Base-by-base conservation (phyloP, 2,888 invertebrate genomes). In the Dryobota labecula region DNA sequence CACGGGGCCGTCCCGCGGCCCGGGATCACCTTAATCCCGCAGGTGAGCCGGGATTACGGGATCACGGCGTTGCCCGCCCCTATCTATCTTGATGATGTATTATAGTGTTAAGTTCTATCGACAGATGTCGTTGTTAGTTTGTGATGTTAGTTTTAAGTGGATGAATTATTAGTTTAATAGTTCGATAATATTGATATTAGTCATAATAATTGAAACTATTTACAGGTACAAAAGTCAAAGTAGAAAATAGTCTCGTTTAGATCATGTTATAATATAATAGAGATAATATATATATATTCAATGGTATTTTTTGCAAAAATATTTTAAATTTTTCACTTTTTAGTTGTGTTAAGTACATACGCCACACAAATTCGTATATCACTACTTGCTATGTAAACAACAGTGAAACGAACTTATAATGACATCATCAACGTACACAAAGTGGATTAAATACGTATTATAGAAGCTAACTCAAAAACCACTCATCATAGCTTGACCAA, bases 1-100 rank as follows among this genome's bases (percentile, higher is more conserved):
- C 85, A 86, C 83, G 76, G 82, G 82, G 76, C 82, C 78, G 77
- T 82, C 86, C 84, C 84, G 87, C 78, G 86, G 76, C 82, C 78
- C 83, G 85, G 80, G 87, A 88, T 87, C 86, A 81, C 81, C 85
- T 83, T 90, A 91, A 92, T 92, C 92, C 93, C 88, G 86, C 93
- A 94, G 94, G 93, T 94, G 92, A 91, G 90, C 91, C 84, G 78
- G 86, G 87, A 86, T 87, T 82, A 86, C 88, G 84, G 90, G 91
- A 89, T 91, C 88, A 88, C 84, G 82, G 86, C 88, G 85, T 80
- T 76, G 82, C 75, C 76, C 85, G 78, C 75, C 87, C 82, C 87
- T 89, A 91, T 92, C 88, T 87, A 87, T 93, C 94, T 91, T 91
- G 88, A 90, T 94, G 94, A 94, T 91, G 89, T 92, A 94, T 94